Evolutionary conservation across 2,888 invertebrate genomes (phyloP).

Genomic region (Achlya flavicornis): DNA sequence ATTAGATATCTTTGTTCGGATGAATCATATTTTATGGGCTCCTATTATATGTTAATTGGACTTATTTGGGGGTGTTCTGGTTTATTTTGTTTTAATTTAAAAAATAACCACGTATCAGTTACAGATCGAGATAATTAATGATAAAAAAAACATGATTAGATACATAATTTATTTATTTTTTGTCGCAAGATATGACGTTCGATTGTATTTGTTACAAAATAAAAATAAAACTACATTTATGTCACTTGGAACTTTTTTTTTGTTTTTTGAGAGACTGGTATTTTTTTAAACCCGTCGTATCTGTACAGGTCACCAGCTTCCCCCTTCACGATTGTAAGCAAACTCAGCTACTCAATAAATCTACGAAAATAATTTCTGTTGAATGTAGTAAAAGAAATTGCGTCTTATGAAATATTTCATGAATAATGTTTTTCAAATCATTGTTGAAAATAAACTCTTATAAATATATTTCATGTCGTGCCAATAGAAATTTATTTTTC

Average conservation of each 20-base stretch:
- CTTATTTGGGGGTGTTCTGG: constrained; percentile 44
- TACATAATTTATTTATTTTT: neutral
- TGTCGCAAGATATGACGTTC: neutral
- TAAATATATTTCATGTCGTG: neutral
- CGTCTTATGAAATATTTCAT: neutral
- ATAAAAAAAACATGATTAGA: neutral
- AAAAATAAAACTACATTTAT: too few relatives aligned
- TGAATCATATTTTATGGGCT: constrained; percentile 64
- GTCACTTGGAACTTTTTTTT: too few relatives aligned
- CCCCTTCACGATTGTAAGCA: too few relatives aligned
- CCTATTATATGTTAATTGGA: constrained; percentile 69
- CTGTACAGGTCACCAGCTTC: too few relatives aligned
- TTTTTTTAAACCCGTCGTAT: too few relatives aligned
- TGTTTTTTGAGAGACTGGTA: too few relatives aligned
- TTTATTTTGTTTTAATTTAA: constrained; percentile 25
- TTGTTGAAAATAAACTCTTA: neutral
- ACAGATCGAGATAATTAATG: neutral
- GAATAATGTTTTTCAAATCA: neutral
- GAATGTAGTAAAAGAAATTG: neutral
- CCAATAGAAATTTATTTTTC: constrained; percentile 2
- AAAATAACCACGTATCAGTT: too few relatives aligned
- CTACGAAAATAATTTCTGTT: neutral
- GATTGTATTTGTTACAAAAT: too few relatives aligned
- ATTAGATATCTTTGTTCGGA: constrained; percentile 70
- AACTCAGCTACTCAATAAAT: neutral